phyloP scores from a whole-genome alignment of 2,113 vertebrate genomes.

The Corythaixoides concolor region DNA sequence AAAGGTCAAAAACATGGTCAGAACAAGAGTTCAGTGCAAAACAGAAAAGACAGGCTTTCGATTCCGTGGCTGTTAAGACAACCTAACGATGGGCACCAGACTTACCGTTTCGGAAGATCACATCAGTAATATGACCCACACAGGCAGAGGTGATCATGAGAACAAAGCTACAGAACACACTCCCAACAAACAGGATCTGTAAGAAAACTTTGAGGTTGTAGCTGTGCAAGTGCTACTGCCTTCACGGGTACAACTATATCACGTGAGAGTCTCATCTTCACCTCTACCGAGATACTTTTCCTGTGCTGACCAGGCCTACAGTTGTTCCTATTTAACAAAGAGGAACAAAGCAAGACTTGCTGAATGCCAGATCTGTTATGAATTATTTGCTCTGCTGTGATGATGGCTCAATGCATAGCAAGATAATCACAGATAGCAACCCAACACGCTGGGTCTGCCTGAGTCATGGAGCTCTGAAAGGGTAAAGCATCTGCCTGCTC shows the following conservation, averaged over 20 bases:
- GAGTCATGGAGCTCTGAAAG: fast-evolving
- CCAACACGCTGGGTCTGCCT: neutral
- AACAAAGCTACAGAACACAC: neutral
- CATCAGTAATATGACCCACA: neutral
- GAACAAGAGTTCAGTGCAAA: neutral
- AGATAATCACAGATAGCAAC: neutral
- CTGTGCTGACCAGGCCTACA: neutral
- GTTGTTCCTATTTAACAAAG: neutral
- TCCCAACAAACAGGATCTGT: neutral
- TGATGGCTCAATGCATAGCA: neutral
- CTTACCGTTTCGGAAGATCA: neutral
- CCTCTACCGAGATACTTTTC: neutral
- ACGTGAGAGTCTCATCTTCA: neutral
- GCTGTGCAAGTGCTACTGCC: neutral
- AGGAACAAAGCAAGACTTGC: neutral
- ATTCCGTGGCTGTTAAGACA: neutral
- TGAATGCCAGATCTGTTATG: neutral
- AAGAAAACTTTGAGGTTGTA: neutral
- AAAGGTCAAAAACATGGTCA: neutral
- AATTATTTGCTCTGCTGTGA: neutral
- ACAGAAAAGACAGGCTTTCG: neutral
- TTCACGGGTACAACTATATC: neutral
- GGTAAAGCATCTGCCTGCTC: neutral
- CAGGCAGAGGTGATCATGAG: neutral
- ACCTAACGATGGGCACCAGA: neutral